These are phyloP conservation scores for Parazoanthus darwini DNA, from an alignment of 92 coral and sea anemone genomes.

Conservation along the genomic window DNA sequence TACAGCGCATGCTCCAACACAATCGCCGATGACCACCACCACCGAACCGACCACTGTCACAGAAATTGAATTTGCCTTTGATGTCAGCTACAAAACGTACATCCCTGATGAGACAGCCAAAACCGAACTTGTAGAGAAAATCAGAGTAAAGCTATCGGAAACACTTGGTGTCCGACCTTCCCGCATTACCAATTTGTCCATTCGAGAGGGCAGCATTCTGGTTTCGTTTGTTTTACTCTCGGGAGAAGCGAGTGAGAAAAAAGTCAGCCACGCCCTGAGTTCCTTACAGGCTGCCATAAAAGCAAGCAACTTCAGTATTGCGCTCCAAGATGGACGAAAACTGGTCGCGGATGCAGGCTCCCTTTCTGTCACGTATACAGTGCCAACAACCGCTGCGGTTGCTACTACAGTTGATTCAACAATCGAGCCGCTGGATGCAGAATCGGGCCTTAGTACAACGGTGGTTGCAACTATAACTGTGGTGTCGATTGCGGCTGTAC, in stretches of 20 bases:
- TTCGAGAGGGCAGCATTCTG: constrained; percentile 71
- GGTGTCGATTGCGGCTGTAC: constrained; percentile 40
- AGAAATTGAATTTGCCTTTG: constrained; percentile 44
- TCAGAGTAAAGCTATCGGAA: constrained; percentile 40
- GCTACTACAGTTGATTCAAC: constrained; percentile 8
- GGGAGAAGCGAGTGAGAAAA: constrained; percentile 47
- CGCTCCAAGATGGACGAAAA: constrained; percentile 51
- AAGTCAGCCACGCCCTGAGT: constrained; percentile 41
- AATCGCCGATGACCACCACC: neutral
- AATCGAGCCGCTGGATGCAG: neutral
- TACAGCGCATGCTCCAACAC: constrained; percentile 15
- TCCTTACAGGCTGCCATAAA: constrained; percentile 50
- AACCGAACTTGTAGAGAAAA: constrained; percentile 23
- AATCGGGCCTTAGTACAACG: constrained; percentile 38
- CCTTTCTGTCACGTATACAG: constrained; percentile 31
- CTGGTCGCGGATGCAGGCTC: constrained; percentile 51
- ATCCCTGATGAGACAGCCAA: constrained; percentile 49
- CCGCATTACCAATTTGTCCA: constrained; percentile 54
- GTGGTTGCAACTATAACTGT: constrained; percentile 36
- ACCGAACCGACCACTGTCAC: neutral
- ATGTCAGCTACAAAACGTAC: constrained; percentile 45
- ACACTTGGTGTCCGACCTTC: constrained; percentile 50
- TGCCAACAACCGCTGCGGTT: neutral
- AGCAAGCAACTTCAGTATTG: constrained; percentile 50
- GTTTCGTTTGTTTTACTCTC: constrained; percentile 71